Base-by-base conservation (phyloP, 1,140 invertebrate genomes). In the Grapholita molesta region DNA sequence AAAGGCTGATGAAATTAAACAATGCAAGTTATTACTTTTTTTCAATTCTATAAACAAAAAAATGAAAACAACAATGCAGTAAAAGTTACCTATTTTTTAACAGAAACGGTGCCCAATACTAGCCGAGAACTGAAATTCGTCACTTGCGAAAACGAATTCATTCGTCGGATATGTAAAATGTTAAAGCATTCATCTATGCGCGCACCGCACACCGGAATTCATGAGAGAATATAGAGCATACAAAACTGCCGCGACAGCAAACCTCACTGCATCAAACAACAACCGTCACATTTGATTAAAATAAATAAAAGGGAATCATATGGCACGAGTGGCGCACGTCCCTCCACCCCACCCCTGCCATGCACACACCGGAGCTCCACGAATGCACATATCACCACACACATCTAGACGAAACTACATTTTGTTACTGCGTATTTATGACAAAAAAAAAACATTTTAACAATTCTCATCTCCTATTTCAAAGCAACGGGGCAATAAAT, bases 101-200 rank as follows among this genome's bases (percentile, higher is more conserved):
- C 78, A 86, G 85, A 88, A 88, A 86, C 76, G 78, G n/a, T 84
- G 85, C 83, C 79, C 86, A 88, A 87, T 83, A 88, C 86, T 75
- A 81, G 73, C 81, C 84, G 82, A 82, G 86, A 87, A 89, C 83
- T 74, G 79, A 86, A 88, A 85, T 82, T 77, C 76, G 79, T 80
- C 84, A 78, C 76, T 80, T 74, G 78, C 80, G 75, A 83, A 79
- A 86, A 83, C 80, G 81, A 88, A 90, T 91, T 87, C 86, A 91
- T 89, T 90, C 85, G 86, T 88, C 84, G 84, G 86, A 89, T 88
- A 89, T 91, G 89, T 89, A 90, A 89, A 90, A 91, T 86, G 86
- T 89, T 89, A 88, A 90, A 91, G 84, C 84, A 91, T 91, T 90
- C 89, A 90, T 90, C 86, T 88, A 86, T 82, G 82, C 83, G 77